These are phyloP conservation scores for Drosophila nikananu DNA, from an alignment of 1,140 invertebrate species.

Conservation along the genomic window DNA sequence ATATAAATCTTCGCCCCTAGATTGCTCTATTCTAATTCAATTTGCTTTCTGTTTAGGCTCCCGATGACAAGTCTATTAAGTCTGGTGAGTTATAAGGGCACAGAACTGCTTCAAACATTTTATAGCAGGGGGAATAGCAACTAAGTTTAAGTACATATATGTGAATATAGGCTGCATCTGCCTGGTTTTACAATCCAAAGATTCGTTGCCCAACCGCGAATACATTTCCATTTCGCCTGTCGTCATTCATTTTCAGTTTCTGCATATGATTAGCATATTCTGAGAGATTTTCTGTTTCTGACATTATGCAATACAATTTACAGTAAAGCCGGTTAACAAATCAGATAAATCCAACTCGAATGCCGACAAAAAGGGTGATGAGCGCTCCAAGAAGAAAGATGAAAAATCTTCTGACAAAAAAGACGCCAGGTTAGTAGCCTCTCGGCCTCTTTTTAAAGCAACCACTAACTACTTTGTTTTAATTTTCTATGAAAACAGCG, in stretches of 20 bases:
- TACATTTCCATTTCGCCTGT: conserved; percentile 2
- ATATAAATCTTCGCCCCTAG: background rate
- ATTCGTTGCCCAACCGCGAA: background rate
- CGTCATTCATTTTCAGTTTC: too few relatives aligned
- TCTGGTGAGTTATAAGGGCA: conserved; percentile 58
- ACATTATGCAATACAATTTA: conserved; percentile 5
- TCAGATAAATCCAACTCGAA: conserved; percentile 59
- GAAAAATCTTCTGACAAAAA: conserved; percentile 78
- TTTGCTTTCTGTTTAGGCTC: conserved; percentile 54
- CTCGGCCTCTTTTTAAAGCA: background rate
- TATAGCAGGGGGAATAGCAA: background rate
- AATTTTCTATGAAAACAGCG: conserved; percentile 36
- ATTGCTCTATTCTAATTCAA: conserved; percentile 20
- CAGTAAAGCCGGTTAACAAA: conserved; percentile 72
- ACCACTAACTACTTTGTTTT: background rate
- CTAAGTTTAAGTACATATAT: background rate
- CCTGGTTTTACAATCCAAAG: background rate
- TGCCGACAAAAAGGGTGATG: conserved; percentile 69
- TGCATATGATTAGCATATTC: background rate
- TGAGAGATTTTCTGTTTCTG: background rate
- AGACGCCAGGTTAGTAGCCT: conserved; percentile 59
- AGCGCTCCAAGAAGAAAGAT: conserved; percentile 77
- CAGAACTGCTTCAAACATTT: background rate
- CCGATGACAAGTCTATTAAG: conserved; percentile 82
- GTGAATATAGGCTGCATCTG: background rate